These are phyloP conservation scores for Lepidurus packardi DNA, from an alignment of 1,140 invertebrate species.

Conservation along the genomic window DNA sequence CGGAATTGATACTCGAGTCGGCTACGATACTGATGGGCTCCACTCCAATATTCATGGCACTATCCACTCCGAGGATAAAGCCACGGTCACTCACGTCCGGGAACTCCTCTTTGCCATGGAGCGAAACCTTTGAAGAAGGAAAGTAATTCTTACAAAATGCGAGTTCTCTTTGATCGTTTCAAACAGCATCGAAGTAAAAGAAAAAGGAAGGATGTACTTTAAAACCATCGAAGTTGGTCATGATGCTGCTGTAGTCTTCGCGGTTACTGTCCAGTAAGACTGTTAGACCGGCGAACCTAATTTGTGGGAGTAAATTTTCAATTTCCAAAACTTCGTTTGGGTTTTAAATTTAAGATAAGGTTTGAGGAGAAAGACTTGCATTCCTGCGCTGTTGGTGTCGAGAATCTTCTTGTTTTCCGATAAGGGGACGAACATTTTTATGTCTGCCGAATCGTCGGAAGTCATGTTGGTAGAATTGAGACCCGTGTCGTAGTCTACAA, in stretches of 20 bases:
- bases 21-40: background rate
- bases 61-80: background rate
- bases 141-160: too few species aligned
- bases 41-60: constrained; percentile 13
- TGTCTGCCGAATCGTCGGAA: background rate
- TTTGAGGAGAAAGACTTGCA: background rate
- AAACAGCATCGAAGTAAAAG: too few species aligned
- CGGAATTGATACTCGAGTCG: background rate
- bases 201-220: background rate
- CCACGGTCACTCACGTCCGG: constrained; percentile 22
- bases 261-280: constrained; percentile 12
- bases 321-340: too few species aligned
- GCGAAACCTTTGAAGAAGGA: background rate
- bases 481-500: background rate
- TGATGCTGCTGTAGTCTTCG: constrained; percentile 26
- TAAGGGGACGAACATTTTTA: background rate
- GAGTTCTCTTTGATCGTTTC: too few species aligned
- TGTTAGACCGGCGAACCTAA: background rate
- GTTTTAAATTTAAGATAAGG: too few species aligned
- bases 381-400: background rate
- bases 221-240: constrained; percentile 27
- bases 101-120: constrained; percentile 22
- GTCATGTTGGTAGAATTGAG: background rate
- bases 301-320: background rate
- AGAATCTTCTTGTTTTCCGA: background rate